Evolutionary conservation across 2,113 vertebrate species (phyloP).

Genomic region (Hystrix brachyura): DNA sequence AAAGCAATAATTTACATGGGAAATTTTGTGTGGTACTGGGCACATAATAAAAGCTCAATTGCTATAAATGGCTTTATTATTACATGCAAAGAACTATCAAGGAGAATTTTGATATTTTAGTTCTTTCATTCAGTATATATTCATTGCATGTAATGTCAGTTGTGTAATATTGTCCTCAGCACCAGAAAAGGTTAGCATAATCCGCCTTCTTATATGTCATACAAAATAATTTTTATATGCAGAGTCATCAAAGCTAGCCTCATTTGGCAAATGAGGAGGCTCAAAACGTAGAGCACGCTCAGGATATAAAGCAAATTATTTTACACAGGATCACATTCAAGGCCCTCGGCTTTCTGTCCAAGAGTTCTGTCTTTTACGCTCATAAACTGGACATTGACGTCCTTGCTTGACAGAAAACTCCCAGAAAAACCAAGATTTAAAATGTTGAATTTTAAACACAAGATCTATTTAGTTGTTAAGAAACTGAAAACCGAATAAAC

Average conservation of each 20-base stretch:
- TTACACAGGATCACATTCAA: neutral
- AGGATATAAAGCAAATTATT: neutral
- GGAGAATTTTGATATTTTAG: neutral
- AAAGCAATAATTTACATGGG: neutral
- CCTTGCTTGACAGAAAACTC: neutral
- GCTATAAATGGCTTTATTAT: neutral
- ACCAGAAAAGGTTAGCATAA: neutral
- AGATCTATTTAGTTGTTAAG: neutral
- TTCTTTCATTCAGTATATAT: neutral
- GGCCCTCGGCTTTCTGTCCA: neutral
- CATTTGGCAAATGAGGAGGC: neutral
- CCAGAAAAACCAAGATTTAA: neutral
- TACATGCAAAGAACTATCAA: neutral
- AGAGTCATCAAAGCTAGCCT: neutral
- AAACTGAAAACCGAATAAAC: slow-evolving; percentile 36
- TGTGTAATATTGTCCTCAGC: neutral
- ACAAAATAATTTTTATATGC: neutral
- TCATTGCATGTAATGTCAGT: neutral
- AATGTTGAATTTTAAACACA: slow-evolving; percentile 28
- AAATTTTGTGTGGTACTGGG: neutral
- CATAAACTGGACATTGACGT: neutral
- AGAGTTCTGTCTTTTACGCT: neutral
- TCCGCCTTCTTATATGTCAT: neutral
- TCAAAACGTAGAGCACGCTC: neutral
- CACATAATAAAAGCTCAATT: neutral